Evolutionary conservation across 1,140 invertebrate genomes (phyloP).

Genomic region (Parasteatoda tepidariorum): DNA sequence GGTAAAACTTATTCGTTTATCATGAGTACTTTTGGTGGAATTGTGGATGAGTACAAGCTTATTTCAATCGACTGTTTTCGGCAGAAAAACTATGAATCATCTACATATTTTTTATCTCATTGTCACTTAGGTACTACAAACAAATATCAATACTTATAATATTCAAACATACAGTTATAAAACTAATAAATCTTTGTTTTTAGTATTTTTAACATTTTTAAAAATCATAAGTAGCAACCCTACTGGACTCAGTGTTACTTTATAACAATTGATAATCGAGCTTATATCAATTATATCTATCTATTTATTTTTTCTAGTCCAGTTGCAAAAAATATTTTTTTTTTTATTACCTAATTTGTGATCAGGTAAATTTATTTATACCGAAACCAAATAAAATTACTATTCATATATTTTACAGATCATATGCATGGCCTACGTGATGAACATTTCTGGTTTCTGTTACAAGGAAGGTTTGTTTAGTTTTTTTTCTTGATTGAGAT

Average conservation of each 20-base stretch:
- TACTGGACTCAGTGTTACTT: not conserved
- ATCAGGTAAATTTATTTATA: no score
- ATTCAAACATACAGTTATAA: no score
- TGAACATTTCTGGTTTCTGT: not conserved
- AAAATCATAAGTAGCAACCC: not conserved
- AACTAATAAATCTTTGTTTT: not conserved
- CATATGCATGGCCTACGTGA: conserved; percentile 8
- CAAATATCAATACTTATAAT: not conserved
- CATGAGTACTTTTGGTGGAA: conserved; percentile 49
- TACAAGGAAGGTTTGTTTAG: conserved; percentile 11
- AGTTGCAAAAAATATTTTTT: no score
- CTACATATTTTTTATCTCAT: conserved; percentile 45
- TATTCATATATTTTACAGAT: conserved; percentile 9
- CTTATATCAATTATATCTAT: no score
- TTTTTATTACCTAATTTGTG: no score
- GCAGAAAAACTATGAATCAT: conserved; percentile 24
- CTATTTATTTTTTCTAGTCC: no score
- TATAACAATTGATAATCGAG: no score
- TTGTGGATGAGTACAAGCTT: conserved; percentile 38
- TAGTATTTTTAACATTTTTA: not conserved
- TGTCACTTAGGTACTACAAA: conserved; percentile 20
- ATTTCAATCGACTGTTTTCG: conserved; percentile 42
- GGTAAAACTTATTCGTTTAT: no score
- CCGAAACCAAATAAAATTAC: not conserved
- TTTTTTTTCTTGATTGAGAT: not conserved